These are phyloP conservation scores for Pomacea canaliculata DNA, from an alignment of 2,888 invertebrate genomes.

Conservation along the genomic window DNA sequence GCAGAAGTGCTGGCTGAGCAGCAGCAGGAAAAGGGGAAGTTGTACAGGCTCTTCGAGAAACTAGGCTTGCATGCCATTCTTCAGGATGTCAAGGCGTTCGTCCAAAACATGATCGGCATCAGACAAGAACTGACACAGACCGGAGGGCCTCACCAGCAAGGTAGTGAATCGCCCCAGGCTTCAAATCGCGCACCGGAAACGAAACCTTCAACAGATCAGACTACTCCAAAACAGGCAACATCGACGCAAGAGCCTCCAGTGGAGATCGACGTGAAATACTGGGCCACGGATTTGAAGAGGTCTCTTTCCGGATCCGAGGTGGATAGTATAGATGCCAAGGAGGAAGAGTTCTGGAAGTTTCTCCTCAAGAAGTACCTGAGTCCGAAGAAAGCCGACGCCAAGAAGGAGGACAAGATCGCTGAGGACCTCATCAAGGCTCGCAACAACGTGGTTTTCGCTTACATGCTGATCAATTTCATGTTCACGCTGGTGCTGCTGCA, in stretches of 20 bases:
- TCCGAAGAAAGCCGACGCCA: slow-evolving; percentile 72
- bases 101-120: slow-evolving; percentile 79
- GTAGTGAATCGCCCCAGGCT: neutral
- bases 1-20: slow-evolving; percentile 71
- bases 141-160: slow-evolving; percentile 1
- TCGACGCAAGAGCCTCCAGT: slow-evolving; percentile 11
- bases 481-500: slow-evolving; percentile 98
- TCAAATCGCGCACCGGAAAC: slow-evolving; percentile 67
- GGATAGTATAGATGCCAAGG: slow-evolving; percentile 83
- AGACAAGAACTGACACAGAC: slow-evolving; percentile 7
- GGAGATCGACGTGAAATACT: slow-evolving; percentile 21
- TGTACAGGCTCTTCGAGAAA: slow-evolving; percentile 58
- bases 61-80: slow-evolving; percentile 33
- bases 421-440: slow-evolving; percentile 40
- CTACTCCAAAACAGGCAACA: neutral
- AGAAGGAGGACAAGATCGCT: slow-evolving; percentile 42
- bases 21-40: slow-evolving; percentile 79
- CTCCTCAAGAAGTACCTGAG: slow-evolving; percentile 91
- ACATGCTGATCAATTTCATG: slow-evolving; percentile 94
- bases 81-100: slow-evolving; percentile 36
- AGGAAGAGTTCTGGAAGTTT: slow-evolving; percentile 93
- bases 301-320: slow-evolving; percentile 86
- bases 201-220: neutral
- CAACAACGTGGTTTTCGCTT: slow-evolving; percentile 52
- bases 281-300: slow-evolving; percentile 36